Base-by-base conservation (phyloP, 2,888 invertebrate genomes). In the Teleiodes luculella region DNA sequence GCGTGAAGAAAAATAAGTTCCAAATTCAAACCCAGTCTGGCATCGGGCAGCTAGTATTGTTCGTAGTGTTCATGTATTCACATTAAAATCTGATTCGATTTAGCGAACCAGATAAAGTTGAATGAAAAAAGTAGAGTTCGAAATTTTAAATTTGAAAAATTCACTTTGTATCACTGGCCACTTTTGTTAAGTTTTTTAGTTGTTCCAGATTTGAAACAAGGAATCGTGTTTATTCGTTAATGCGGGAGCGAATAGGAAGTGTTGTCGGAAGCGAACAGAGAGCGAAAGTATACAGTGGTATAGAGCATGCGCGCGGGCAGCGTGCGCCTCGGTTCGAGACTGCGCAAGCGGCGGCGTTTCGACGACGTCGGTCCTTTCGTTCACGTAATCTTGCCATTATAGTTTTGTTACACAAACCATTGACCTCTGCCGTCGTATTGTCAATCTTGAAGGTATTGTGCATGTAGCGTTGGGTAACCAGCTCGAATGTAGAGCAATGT, bases 241-340 rank as follows among this genome's bases (percentile, higher is more conserved):
- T 28, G 43, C 43, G 43, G 28, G 28, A 33, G 33, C 24, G 24
- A 24, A 24, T 47, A 55, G 63, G 57, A 73, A 70, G 61, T 55
- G 64, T 58, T 64, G 68, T 67, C 78, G 80, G 77, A 77, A 76
- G 72, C 68, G 65, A 58, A 66, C 65, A 61, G 81, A 86, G 76
- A 86, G 80, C 86, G 87, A 87, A 86, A 87, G 87, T 88, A 5
- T 33, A 18, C 16, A 47, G 83, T 69, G 87, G 87, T 88, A 5
- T 33, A 18, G 31, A 47, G 83, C 70, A 72, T 65, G 68, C 68
- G 73, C 46, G 52, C 46, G 52, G 31, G 45, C 52, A 35, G 53
- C 78, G 77, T 66, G 77, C 72, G 76, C 65, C 71, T 76, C 72
- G 80, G 43, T 43, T 3, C 70, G 62, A 74, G 86, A 84, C 83